A percentile compares a stretch with the other conserved stretches of the same genome.
Conservation (phyloP, 2,797 vertebrate genomes). For the Taeniopygia guttata region DNA sequence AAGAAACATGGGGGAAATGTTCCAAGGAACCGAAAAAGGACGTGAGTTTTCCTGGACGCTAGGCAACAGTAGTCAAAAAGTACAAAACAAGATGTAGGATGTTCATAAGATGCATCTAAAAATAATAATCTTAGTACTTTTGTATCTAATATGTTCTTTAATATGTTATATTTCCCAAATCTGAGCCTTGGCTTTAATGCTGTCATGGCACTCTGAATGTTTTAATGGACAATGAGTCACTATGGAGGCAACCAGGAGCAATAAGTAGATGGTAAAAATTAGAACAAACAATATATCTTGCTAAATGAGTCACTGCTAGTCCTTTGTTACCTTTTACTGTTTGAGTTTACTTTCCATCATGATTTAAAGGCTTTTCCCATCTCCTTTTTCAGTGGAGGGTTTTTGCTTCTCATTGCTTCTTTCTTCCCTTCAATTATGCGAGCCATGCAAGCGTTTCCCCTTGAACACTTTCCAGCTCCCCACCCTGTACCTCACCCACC, state of each 20-base stretch:
- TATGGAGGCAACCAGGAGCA: not conserved
- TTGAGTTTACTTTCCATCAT: conserved; percentile 1
- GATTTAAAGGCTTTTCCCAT: conserved; percentile 41
- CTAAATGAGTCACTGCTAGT: not conserved
- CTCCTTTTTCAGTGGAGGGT: not conserved
- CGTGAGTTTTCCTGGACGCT: conserved; percentile 64
- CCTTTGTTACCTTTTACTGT: conserved; percentile 33
- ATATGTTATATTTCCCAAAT: not conserved
- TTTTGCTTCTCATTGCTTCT: not conserved
- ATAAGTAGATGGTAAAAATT: not conserved
- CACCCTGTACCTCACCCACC: not conserved
- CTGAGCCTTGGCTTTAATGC: not conserved
- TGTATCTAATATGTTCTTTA: not conserved
- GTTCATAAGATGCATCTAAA: conserved; percentile 51
- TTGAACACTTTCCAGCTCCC: conserved; percentile 30
- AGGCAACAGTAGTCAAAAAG: conserved; percentile 66
- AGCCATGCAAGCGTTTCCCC: conserved; percentile 24
- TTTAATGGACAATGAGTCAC: not conserved
- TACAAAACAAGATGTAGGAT: conserved; percentile 67
- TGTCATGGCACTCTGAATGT: not conserved
- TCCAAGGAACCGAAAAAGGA: conserved; percentile 67
- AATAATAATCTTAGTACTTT: conserved; percentile 22
- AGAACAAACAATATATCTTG: not conserved
- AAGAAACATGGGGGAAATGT: conserved; percentile 72
- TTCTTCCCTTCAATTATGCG: not conserved